Evolutionary conservation across 1,140 invertebrate species (phyloP).

Genomic region (Sitodiplosis mosellana): DNA sequence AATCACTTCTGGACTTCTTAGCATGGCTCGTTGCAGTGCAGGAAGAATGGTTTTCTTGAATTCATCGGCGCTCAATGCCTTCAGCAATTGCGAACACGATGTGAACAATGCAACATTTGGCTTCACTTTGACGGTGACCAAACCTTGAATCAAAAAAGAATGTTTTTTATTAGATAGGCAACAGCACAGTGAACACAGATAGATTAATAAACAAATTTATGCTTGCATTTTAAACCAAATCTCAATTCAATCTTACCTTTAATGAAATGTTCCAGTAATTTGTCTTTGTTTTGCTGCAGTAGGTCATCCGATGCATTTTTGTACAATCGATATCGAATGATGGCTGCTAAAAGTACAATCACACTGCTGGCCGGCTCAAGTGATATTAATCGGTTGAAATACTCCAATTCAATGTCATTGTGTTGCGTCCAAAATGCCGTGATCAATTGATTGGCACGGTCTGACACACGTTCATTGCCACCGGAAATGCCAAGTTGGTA

Average conservation of each 20-base stretch:
- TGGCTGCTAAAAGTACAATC: conserved; percentile 13
- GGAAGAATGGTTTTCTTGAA: conserved; percentile 62
- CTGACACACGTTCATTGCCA: conserved; percentile 11
- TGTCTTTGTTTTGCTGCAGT: conserved; percentile 25
- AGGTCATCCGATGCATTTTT: conserved; percentile 5
- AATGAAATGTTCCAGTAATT: conserved; percentile 53
- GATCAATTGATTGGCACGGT: conserved; percentile 16
- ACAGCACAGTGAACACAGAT: too few relatives aligned
- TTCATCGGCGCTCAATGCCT: conserved; percentile 44
- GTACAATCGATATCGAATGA: conserved; percentile 9
- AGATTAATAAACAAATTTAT: too few relatives aligned
- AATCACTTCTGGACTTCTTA: conserved; percentile 86
- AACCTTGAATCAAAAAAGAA: too few relatives aligned
- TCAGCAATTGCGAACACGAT: conserved; percentile 42
- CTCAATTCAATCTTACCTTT: too few relatives aligned
- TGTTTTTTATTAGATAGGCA: too few relatives aligned
- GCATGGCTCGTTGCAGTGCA: conserved; percentile 74
- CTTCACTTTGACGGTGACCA: conserved; percentile 61
- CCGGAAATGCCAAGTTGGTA: conserved; percentile 14
- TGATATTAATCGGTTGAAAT: conserved; percentile 8
- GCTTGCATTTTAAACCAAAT: too few relatives aligned
- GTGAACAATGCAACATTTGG: conserved; percentile 47
- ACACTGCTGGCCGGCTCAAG: conserved; percentile 13
- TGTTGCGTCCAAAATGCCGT: conserved; percentile 17
- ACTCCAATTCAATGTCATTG: conserved; percentile 8